Conservation (phyloP, 2,888 invertebrate species). For the Oscheius sp. region DNA sequence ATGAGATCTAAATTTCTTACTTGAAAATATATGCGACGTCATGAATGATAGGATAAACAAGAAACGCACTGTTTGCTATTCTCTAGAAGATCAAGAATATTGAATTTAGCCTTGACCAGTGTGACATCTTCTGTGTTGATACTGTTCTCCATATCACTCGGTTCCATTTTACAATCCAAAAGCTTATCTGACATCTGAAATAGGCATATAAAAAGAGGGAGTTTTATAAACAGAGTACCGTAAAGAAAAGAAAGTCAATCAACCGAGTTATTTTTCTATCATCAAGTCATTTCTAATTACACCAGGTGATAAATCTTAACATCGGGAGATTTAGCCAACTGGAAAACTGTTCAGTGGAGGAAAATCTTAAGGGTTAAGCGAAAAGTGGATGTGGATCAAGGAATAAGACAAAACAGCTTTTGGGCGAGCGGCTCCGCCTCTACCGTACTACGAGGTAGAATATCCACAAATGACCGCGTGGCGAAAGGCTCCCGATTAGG, state of each 20-base stretch:
- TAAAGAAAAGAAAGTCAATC: background rate
- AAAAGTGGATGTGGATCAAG: slow-evolving; percentile 10
- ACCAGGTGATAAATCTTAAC: background rate
- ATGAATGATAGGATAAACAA: background rate
- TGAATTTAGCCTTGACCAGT: slow-evolving; percentile 35
- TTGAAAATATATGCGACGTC: background rate
- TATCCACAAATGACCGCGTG: slow-evolving; percentile 22
- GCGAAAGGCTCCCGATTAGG: slow-evolving; percentile 11
- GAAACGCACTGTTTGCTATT: slow-evolving; percentile 37
- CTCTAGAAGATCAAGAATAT: slow-evolving; percentile 43
- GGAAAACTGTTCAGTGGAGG: slow-evolving; percentile 1
- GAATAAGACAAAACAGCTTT: slow-evolving; percentile 24
- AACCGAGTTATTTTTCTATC: slow-evolving; percentile 20
- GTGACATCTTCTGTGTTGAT: background rate
- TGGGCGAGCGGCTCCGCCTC: slow-evolving; percentile 17
- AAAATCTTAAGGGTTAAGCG: background rate
- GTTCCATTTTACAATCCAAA: slow-evolving; percentile 20
- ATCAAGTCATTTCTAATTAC: background rate
- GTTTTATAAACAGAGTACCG: background rate
- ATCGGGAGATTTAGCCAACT: background rate
- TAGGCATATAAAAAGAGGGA: background rate
- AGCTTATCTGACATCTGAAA: slow-evolving; percentile 12
- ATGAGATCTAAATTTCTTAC: slow-evolving; percentile 35
- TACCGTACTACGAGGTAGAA: slow-evolving; percentile 6
- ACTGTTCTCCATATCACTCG: slow-evolving; percentile 20